Evolutionary conservation across 1,140 invertebrate genomes (phyloP).

Genomic region (Ostrea edulis): DNA sequence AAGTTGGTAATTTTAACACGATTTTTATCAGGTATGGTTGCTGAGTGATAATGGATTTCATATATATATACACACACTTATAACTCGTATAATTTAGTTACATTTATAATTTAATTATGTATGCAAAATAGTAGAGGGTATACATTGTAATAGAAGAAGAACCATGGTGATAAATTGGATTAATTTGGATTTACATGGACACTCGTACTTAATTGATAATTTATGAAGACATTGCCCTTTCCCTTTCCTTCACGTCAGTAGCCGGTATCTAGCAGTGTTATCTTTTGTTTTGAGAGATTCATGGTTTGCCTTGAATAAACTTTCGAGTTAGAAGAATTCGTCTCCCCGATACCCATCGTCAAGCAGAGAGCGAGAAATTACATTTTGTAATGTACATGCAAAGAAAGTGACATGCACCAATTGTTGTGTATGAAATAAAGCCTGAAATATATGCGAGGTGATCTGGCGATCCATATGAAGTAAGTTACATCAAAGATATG

Average conservation of each 20-base stretch:
- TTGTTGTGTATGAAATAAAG: constrained; percentile 3
- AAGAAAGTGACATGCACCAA: constrained; percentile 1
- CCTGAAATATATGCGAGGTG: background rate
- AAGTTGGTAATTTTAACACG: background rate
- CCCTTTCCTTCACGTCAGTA: background rate
- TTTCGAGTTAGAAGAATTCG: background rate
- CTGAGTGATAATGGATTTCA: background rate
- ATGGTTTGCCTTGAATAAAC: background rate
- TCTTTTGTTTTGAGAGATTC: background rate
- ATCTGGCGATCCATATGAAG: too few species aligned
- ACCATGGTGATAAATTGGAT: too few species aligned
- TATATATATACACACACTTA: background rate
- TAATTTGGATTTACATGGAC: background rate
- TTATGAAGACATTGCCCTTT: background rate
- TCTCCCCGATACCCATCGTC: background rate
- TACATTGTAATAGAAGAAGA: too few species aligned
- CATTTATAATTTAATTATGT: too few species aligned
- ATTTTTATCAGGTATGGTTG: background rate
- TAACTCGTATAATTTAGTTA: background rate
- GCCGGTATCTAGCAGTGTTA: background rate
- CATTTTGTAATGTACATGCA: background rate
- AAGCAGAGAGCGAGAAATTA: constrained; percentile 12
- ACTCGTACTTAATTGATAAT: background rate
- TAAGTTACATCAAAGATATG: too few species aligned
- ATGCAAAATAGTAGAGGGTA: too few species aligned